Base-by-base conservation (phyloP, 2,113 vertebrate species). In the Hippocampus abdominalis region DNA sequence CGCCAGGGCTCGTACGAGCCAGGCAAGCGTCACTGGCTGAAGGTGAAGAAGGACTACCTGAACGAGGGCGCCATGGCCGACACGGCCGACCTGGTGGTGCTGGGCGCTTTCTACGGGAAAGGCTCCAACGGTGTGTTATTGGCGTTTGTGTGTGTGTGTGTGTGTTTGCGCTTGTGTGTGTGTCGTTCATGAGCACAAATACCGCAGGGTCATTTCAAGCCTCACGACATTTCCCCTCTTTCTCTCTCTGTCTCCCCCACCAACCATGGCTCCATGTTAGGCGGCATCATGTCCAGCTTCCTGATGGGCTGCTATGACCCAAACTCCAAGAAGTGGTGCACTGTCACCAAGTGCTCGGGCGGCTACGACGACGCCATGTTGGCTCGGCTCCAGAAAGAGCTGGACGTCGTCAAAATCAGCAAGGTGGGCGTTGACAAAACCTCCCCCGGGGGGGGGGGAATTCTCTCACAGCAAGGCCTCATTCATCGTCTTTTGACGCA, bases 281-380 rank as follows among this genome's bases (percentile, higher is more conserved):
- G 97, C 54, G 97, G 97, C 78, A 97, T 98, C 91, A 99, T 99
- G 97, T 99, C 97, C 67, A 97, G 96, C 75, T 99, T 99, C 68
- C 93, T 99, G 11, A 98, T 99, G 97, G 97, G 97, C 78, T 99
- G 97, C 84, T 97, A 95, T 0, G 96, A 99, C 72, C 95, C 96
- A 0, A 86, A 92, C 70, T 93, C 93, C 3, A 94, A 91, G 78
- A 96, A 95, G 72, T 99, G 97, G 97, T 99, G 97, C 92, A 99
- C 97, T 0, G 97, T 99, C 79, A 98, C 97, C 75, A 99, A 99
- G 86, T 99, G 97, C 70, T 86, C 96, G 0, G 96, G 96, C 8
- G 97, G 97, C 78, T 96, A 96, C 0, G 97, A 99, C 0, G 97
- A 99, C 0, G 97, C 95, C 62, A 97, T 92, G 0, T 80, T 99